phyloP scores from a whole-genome alignment of 2,113 vertebrate species.

The Monopterus albus region DNA sequence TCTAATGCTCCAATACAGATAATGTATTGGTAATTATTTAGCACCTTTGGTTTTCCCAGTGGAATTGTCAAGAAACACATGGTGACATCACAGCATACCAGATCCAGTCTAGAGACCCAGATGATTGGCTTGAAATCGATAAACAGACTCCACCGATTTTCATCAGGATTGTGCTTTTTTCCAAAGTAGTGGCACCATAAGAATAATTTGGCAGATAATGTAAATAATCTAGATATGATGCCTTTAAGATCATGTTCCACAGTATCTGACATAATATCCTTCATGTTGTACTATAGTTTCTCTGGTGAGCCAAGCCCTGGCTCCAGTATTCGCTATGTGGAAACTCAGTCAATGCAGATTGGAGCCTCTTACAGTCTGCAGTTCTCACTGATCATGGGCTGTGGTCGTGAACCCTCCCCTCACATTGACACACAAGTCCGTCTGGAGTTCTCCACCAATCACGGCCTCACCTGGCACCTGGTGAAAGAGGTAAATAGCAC shows the following conservation, averaged over 20 bases:
- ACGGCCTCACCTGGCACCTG: slow-evolving; percentile 97
- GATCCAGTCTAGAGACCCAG: no score
- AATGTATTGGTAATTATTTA: background rate
- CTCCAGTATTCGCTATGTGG: slow-evolving; percentile 96
- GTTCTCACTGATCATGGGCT: slow-evolving; percentile 97
- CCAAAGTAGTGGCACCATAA: no score
- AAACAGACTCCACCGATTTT: background rate
- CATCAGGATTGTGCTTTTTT: background rate
- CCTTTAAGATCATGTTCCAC: background rate
- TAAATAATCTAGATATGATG: no score
- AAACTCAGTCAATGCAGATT: slow-evolving; percentile 98
- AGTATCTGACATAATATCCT: background rate
- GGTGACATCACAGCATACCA: no score
- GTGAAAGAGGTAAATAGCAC: slow-evolving; percentile 90
- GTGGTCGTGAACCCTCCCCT: slow-evolving; percentile 88
- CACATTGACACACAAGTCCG: slow-evolving; percentile 98
- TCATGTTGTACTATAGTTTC: slow-evolving; percentile 69
- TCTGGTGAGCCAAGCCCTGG: slow-evolving; percentile 89
- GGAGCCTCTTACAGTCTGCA: slow-evolving; percentile 97
- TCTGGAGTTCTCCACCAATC: slow-evolving; percentile 97
- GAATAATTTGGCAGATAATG: background rate
- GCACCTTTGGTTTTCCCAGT: no score
- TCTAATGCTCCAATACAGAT: background rate
- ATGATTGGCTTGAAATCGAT: background rate
- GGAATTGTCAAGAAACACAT: no score